Evolutionary conservation across 2,797 vertebrate species (phyloP).

Genomic region (Babyrousa celebensis): DNA sequence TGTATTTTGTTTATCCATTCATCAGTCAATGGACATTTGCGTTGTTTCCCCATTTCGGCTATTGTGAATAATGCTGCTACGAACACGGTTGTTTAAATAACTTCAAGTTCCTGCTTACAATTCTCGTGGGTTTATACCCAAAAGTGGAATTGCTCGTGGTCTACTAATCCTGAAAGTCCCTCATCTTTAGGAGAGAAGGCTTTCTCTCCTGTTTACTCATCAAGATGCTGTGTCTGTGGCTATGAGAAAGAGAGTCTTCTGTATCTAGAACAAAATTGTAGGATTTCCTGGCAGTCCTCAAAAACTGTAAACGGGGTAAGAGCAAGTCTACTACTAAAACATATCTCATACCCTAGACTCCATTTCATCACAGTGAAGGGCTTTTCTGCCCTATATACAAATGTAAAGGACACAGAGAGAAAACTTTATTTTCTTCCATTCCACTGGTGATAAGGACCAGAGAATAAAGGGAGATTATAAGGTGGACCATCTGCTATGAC

Average conservation of each 20-base stretch:
- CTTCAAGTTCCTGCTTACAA: background rate
- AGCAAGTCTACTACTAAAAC: background rate
- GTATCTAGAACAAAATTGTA: background rate
- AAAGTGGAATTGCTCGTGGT: background rate
- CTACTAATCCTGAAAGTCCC: background rate
- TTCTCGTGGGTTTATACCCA: background rate
- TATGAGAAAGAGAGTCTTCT: background rate
- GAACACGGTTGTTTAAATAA: background rate
- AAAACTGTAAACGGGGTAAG: constrained; percentile 7
- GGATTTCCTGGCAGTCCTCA: background rate
- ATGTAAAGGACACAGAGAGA: constrained; percentile 13
- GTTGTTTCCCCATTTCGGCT: background rate
- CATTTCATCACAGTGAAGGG: background rate
- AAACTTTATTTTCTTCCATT: constrained; percentile 52
- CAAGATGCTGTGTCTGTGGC: background rate
- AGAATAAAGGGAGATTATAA: constrained; percentile 71
- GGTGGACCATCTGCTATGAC: constrained; percentile 77
- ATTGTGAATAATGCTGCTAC: background rate
- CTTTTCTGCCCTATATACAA: constrained; percentile 23
- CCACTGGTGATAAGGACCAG: background rate
- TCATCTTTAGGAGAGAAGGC: background rate
- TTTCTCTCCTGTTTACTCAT: background rate
- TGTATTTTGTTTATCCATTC: background rate
- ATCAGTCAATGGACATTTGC: background rate
- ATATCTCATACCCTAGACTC: background rate